Percentiles rank a stretch among this genome's conserved stretches.
Evolutionary conservation across 2,888 invertebrate genomes (phyloP).

Genomic region (Pachymerium ferrugineum): DNA sequence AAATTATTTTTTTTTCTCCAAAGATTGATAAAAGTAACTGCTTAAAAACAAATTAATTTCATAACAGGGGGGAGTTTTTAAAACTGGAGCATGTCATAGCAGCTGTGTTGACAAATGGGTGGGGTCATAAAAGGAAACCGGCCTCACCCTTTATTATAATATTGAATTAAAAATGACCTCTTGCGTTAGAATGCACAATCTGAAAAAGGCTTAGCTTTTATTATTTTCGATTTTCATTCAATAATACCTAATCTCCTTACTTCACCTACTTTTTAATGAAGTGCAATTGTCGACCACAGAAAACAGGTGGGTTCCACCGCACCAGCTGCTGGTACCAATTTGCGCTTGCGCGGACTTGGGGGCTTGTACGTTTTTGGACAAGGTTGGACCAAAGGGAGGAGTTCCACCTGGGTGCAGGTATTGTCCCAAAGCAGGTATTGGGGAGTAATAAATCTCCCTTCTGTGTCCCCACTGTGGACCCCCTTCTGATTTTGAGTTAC

Average conservation of each 20-base stretch:
- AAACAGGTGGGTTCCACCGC: constrained; percentile 1
- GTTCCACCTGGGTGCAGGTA: constrained; percentile 8
- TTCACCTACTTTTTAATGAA: constrained; percentile 16
- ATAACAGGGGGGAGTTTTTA: neutral
- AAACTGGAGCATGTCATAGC: neutral
- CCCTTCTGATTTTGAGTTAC: constrained; percentile 18
- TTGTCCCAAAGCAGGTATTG: constrained; percentile 14
- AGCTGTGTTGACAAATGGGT: constrained; percentile 17
- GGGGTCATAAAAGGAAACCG: constrained; percentile 4
- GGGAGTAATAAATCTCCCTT: neutral
- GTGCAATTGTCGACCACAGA: constrained; percentile 17
- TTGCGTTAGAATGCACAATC: neutral
- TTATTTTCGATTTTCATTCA: neutral
- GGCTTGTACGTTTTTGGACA: neutral
- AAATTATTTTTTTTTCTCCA: no score
- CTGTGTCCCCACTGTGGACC: neutral
- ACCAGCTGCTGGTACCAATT: neutral
- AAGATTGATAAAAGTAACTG: neutral
- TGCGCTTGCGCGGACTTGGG: neutral
- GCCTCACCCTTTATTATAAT: constrained; percentile 19
- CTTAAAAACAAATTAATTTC: neutral
- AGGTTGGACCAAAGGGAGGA: constrained; percentile 3
- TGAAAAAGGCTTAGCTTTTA: neutral
- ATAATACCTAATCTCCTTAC: constrained; percentile 3
- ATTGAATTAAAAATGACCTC: constrained; percentile 19